Evolutionary conservation across 2,888 invertebrate genomes (phyloP).

Genomic region (Gisinianus flammeolus): DNA sequence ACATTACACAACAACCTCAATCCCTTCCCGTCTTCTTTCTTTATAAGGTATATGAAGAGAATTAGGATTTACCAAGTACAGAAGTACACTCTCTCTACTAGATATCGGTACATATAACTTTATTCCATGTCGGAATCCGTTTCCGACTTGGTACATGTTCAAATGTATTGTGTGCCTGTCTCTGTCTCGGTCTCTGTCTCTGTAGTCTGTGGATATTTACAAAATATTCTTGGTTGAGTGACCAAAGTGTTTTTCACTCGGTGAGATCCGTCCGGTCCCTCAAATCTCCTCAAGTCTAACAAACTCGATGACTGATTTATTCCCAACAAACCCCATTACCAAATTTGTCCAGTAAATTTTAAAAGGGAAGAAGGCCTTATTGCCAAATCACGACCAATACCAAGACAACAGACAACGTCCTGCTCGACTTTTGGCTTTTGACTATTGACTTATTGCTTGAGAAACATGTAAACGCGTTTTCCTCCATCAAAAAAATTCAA

Average conservation of each 20-base stretch:
- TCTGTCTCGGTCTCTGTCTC: background rate
- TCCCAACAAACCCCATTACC: slow-evolving; percentile 5
- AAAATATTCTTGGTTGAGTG: slow-evolving; percentile 14
- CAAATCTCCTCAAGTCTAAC: background rate
- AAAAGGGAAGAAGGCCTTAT: too few relatives aligned
- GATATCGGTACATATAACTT: background rate
- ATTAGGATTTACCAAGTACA: too few relatives aligned
- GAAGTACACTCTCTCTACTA: background rate
- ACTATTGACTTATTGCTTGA: too few relatives aligned
- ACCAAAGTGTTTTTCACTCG: slow-evolving; percentile 12
- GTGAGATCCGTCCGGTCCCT: background rate
- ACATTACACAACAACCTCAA: too few relatives aligned
- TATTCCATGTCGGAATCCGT: background rate
- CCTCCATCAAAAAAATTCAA: too few relatives aligned
- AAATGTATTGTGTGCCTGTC: background rate
- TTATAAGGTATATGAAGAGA: too few relatives aligned
- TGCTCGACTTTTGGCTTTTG: too few relatives aligned
- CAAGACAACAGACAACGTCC: too few relatives aligned
- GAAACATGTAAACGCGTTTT: too few relatives aligned
- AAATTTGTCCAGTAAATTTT: background rate
- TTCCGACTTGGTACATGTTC: background rate
- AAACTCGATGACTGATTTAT: slow-evolving; percentile 14
- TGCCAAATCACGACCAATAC: too few relatives aligned
- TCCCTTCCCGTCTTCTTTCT: too few relatives aligned
- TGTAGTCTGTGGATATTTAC: slow-evolving; percentile 12